Evolutionary conservation across 2,113 vertebrate genomes (phyloP).

Genomic region (Sialia sialis): DNA sequence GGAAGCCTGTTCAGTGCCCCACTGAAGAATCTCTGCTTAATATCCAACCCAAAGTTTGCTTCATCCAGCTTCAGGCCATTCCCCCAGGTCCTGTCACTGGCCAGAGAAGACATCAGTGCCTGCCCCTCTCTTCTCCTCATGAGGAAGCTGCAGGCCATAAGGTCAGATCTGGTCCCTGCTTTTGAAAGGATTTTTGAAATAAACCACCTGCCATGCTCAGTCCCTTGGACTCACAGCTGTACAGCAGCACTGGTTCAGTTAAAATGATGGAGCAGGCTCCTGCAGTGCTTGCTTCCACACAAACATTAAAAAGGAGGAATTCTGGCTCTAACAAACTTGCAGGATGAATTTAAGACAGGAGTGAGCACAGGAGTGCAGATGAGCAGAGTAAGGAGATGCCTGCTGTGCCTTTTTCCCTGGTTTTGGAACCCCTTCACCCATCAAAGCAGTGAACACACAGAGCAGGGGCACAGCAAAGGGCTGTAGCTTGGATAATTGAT

Average conservation of each 20-base stretch:
- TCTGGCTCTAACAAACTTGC: neutral
- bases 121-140: neutral
- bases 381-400: neutral
- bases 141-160: neutral
- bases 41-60: neutral
- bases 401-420: neutral
- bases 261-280: neutral
- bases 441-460: rapidly evolving
- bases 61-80: neutral
- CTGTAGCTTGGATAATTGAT: neutral
- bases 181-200: neutral
- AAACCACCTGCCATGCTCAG: neutral
- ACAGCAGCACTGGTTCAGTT: neutral
- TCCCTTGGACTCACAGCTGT: neutral
- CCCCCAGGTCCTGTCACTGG: neutral
- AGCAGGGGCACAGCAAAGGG: neutral
- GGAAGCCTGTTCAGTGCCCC: neutral
- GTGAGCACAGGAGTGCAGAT: neutral
- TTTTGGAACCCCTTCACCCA: neutral
- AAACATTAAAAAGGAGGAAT: neutral
- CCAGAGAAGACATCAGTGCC: neutral
- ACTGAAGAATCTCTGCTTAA: neutral
- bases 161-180: neutral
- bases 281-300: rapidly evolving
- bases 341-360: neutral